Evolutionary conservation across 1,140 invertebrate species (phyloP).

Genomic region (Muscidifurax raptorellus): DNA sequence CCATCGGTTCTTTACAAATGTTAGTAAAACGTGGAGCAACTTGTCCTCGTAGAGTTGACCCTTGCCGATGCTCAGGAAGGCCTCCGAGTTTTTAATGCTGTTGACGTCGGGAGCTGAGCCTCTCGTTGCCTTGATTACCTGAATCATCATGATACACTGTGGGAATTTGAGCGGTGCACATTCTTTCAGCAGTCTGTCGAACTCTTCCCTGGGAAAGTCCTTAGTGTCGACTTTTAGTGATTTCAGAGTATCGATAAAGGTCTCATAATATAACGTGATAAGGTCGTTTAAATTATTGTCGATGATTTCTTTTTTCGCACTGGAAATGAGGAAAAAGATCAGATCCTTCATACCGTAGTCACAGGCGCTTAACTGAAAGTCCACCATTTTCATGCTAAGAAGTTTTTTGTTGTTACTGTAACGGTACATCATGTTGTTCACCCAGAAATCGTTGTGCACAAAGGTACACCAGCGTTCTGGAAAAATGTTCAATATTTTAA

Average conservation of each 20-base stretch:
- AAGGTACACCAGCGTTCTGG: constrained; percentile 74
- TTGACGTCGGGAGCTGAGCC: constrained; percentile 61
- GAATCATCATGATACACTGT: constrained; percentile 72
- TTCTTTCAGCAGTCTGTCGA: constrained; percentile 62
- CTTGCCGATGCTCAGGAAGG: constrained; percentile 61
- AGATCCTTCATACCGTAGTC: constrained; percentile 78
- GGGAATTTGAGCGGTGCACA: constrained; percentile 65
- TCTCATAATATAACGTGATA: constrained; percentile 76
- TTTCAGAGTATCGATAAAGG: constrained; percentile 72
- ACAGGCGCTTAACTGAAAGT: constrained; percentile 78
- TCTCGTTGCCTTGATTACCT: constrained; percentile 70
- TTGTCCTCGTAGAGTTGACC: constrained; percentile 66
- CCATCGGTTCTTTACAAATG: constrained; percentile 66
- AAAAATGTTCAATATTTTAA: constrained; percentile 33
- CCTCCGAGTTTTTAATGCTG: constrained; percentile 58
- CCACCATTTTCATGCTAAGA: constrained; percentile 78
- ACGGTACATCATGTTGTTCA: constrained; percentile 79
- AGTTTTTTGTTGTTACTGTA: constrained; percentile 70
- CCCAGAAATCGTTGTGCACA: constrained; percentile 80
- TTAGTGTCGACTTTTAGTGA: constrained; percentile 59
- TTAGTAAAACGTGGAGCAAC: constrained; percentile 62
- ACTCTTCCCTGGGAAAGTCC: constrained; percentile 61
- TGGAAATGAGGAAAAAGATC: constrained; percentile 79
- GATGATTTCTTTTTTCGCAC: constrained; percentile 74
- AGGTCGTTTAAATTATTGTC: constrained; percentile 75